Evolutionary conservation across 2,113 vertebrate genomes (phyloP).

Genomic region (Xenopus laevis): DNA sequence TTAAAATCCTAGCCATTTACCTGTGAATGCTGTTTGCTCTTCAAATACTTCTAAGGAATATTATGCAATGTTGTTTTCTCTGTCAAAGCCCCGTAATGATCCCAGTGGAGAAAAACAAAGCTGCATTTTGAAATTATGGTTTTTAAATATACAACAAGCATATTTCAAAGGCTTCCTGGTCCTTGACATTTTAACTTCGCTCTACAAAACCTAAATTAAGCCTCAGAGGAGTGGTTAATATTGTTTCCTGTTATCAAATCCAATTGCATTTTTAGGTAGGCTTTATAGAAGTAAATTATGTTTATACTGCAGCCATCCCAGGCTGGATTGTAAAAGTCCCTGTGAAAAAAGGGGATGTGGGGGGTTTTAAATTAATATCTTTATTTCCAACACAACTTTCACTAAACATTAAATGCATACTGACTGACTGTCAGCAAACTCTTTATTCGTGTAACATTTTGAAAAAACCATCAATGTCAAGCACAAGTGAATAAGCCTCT

Average conservation of each 20-base stretch:
- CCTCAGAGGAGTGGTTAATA: slow-evolving; percentile 53
- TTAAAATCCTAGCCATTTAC: slow-evolving; percentile 62
- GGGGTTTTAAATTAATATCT: slow-evolving; percentile 49
- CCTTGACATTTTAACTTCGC: slow-evolving; percentile 56
- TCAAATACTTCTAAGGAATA: slow-evolving; percentile 67
- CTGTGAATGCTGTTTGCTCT: slow-evolving; percentile 64
- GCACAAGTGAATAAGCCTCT: slow-evolving; percentile 55
- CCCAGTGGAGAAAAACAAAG: slow-evolving; percentile 51
- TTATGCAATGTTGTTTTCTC: slow-evolving; percentile 58
- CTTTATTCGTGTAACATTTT: slow-evolving; percentile 51
- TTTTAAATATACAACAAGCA: slow-evolving; percentile 54
- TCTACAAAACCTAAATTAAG: slow-evolving; percentile 63
- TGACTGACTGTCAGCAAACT: slow-evolving; percentile 58
- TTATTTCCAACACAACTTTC: slow-evolving; percentile 63
- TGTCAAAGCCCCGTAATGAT: slow-evolving; percentile 52
- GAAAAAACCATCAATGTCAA: slow-evolving; percentile 68
- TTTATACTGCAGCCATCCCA: background rate
- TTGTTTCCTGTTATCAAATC: slow-evolving; percentile 49
- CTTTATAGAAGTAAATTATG: background rate
- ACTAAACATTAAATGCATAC: slow-evolving; percentile 50
- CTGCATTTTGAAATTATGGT: slow-evolving; percentile 56
- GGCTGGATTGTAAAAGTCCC: background rate
- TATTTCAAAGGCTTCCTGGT: slow-evolving; percentile 55
- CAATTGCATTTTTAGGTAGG: slow-evolving; percentile 52
- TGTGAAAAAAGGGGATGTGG: slow-evolving; percentile 8